These are phyloP conservation scores for mouse (Mus musculus) DNA, from an alignment of 2,113 vertebrate species.

Conservation along the genomic window GRCm39 chr7:95979001-95979500, in stretches of 20 bases:
- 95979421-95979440: neutral
- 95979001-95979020: neutral
- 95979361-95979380: neutral
- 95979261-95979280: fast-evolving
- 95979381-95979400: neutral
- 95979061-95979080: neutral
- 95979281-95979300: neutral
- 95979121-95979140: neutral
- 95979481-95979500: neutral
- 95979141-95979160: too few relatives aligned
- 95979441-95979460: neutral
- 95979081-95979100: too few relatives aligned
- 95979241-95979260: fast-evolving
- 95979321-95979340: neutral
- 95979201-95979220: neutral
- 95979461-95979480: neutral
- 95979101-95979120: neutral
- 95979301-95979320: neutral
- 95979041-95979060: neutral
- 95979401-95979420: neutral
- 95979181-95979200: neutral
- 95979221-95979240: neutral
- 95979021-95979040: neutral
- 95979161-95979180: neutral
- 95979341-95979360: neutral